Percentiles rank a stretch among this genome's conserved stretches.
phyloP scores from a whole-genome alignment of 2,797 vertebrate genomes.

The Caiman crocodilus region DNA sequence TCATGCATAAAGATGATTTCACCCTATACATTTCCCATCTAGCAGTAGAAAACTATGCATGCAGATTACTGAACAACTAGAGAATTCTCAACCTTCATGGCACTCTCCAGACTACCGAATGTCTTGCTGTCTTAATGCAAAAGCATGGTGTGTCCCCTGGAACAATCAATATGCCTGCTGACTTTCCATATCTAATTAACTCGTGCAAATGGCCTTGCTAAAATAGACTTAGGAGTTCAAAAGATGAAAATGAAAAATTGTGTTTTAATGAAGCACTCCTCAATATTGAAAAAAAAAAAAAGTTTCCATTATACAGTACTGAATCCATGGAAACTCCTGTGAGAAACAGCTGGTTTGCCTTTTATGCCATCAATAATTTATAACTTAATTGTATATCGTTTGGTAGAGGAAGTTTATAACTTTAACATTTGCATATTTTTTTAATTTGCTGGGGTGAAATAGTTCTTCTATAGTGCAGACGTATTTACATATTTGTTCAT shows the following conservation, averaged over 20 bases:
- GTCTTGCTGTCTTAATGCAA: neutral
- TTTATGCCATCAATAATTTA: slow-evolving; percentile 72
- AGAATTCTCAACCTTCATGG: neutral
- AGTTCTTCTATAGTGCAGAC: slow-evolving; percentile 35
- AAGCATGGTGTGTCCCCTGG: neutral
- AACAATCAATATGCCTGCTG: slow-evolving; percentile 41
- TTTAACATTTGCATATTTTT: slow-evolving; percentile 53
- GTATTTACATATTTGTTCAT: slow-evolving; percentile 57
- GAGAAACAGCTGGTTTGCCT: slow-evolving; percentile 49
- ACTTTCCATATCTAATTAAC: slow-evolving; percentile 47
- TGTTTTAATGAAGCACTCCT: slow-evolving; percentile 52
- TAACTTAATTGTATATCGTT: slow-evolving; percentile 68
- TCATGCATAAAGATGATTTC: neutral
- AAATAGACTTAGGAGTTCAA: slow-evolving; percentile 65
- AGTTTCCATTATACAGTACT: slow-evolving; percentile 47
- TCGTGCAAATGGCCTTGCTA: slow-evolving; percentile 49
- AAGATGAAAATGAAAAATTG: neutral
- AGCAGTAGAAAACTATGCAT: too few species aligned
- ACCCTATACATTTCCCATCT: neutral
- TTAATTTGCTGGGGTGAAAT: slow-evolving; percentile 53
- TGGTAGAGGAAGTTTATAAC: slow-evolving; percentile 64
- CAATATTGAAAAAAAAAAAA: slow-evolving; percentile 27
- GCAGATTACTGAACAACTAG: neutral
- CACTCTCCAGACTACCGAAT: neutral
- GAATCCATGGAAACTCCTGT: slow-evolving; percentile 61